Conservation (phyloP, 2,888 invertebrate species). For the Brachyptera putata region DNA sequence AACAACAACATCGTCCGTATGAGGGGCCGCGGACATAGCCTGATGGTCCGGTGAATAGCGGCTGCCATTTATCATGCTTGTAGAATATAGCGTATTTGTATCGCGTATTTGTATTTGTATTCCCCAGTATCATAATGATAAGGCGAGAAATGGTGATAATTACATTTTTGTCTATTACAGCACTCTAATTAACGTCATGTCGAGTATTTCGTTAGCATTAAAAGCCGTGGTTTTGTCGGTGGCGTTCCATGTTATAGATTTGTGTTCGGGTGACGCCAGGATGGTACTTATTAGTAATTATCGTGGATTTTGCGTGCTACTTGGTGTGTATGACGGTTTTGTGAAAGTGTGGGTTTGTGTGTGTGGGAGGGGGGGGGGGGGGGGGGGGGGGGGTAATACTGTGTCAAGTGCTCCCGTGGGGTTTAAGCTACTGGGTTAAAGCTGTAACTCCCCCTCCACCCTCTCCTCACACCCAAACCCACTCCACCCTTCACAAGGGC, state of each 20-base stretch:
- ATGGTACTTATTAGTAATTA: conserved; percentile 13
- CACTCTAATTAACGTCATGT: too few species aligned
- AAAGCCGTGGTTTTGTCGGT: too few species aligned
- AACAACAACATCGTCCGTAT: too few species aligned
- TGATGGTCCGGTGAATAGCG: too few species aligned
- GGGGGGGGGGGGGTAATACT: conserved; percentile 22
- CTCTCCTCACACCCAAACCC: not conserved
- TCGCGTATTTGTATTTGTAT: too few species aligned
- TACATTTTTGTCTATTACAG: too few species aligned
- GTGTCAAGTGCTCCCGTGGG: conserved; percentile 25
- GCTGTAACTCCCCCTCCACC: not conserved
- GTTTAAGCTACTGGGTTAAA: conserved; percentile 1
- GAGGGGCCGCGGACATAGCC: too few species aligned
- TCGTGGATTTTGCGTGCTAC: not conserved
- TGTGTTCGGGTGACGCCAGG: not conserved
- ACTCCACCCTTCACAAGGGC: not conserved
- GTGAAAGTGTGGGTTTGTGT: not conserved
- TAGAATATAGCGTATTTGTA: too few species aligned
- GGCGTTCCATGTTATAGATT: not conserved
- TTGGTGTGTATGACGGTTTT: conserved; percentile 1
- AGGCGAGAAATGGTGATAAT: too few species aligned
- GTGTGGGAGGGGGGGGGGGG: not conserved
- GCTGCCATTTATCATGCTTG: too few species aligned
- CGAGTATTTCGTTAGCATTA: too few species aligned
- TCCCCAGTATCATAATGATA: too few species aligned